Conservation (phyloP, 2,113 vertebrate genomes). For the Scomber scombrus region DNA sequence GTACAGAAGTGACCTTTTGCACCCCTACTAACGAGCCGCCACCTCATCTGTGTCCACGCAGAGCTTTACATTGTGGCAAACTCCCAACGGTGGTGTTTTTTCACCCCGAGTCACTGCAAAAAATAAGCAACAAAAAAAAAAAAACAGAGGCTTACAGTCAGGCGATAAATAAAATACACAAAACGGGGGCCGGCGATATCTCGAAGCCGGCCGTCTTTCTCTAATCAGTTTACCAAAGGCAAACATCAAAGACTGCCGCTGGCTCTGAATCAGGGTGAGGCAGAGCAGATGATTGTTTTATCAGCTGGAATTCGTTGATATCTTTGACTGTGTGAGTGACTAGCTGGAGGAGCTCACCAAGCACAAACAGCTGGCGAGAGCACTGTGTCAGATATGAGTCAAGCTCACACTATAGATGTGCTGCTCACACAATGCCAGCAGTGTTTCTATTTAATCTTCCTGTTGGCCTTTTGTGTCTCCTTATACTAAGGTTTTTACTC, state of each 20-base stretch:
- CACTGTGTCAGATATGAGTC: conserved; percentile 31
- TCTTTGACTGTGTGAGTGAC: conserved; percentile 57
- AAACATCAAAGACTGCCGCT: conserved; percentile 77
- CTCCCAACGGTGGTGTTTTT: conserved; percentile 5
- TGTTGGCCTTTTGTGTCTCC: background rate
- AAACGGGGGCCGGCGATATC: conserved; percentile 60
- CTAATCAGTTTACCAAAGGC: conserved; percentile 78
- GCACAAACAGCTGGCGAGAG: conserved; percentile 52
- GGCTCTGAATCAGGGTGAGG: conserved; percentile 72
- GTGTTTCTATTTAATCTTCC: background rate
- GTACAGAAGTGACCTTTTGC: conserved; percentile 33
- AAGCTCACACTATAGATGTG: conserved; percentile 19
- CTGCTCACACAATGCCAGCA: conserved; percentile 11
- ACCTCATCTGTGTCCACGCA: conserved; percentile 17
- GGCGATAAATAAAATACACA: conserved; percentile 74
- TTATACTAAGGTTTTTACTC: background rate
- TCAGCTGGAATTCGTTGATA: conserved; percentile 82
- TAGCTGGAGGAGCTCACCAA: conserved; percentile 50
- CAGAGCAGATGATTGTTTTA: conserved; percentile 81
- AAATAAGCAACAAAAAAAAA: conserved; percentile 46
- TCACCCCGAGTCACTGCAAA: conserved; percentile 5
- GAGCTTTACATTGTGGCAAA: conserved; percentile 1
- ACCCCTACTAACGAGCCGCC: conserved; percentile 35
- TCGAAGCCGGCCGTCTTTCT: conserved; percentile 63
- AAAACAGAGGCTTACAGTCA: conserved; percentile 39